Conservation (phyloP, 2,888 invertebrate genomes). For the Stictocephala bisonia region DNA sequence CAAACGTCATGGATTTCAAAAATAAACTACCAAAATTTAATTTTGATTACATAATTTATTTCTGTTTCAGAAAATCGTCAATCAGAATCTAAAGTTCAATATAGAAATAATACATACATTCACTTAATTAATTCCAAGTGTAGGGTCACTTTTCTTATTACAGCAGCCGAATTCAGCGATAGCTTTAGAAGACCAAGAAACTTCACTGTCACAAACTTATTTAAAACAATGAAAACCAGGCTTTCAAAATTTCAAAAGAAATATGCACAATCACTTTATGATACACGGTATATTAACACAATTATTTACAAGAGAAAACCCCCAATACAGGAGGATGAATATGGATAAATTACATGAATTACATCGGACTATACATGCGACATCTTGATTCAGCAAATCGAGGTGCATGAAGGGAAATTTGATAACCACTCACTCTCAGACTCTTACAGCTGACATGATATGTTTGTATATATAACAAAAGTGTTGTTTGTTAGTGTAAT, state of each 20-base stretch:
- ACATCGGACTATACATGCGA: slow-evolving; percentile 57
- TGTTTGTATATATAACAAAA: too few species aligned
- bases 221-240: neutral
- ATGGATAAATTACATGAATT: slow-evolving; percentile 58
- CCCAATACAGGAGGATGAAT: slow-evolving; percentile 56
- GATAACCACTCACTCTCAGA: slow-evolving; percentile 23
- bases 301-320: slow-evolving; percentile 58
- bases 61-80: too few species aligned
- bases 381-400: slow-evolving; percentile 55
- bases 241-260: slow-evolving; percentile 4
- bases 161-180: slow-evolving; percentile 42
- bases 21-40: too few species aligned
- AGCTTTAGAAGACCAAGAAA: slow-evolving; percentile 36
- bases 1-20: too few species aligned
- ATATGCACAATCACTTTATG: slow-evolving; percentile 53
- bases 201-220: slow-evolving; percentile 37
- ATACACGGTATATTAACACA: slow-evolving; percentile 55
- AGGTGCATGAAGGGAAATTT: slow-evolving; percentile 45
- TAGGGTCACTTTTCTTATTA: slow-evolving; percentile 28
- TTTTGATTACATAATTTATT: too few species aligned
- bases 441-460: too few species aligned
- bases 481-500: too few species aligned
- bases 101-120: slow-evolving; percentile 22
- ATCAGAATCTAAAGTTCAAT: too few species aligned
- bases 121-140: slow-evolving; percentile 24